Conservation (phyloP, 2,113 vertebrate genomes). For the Festucalex cinctus region DNA sequence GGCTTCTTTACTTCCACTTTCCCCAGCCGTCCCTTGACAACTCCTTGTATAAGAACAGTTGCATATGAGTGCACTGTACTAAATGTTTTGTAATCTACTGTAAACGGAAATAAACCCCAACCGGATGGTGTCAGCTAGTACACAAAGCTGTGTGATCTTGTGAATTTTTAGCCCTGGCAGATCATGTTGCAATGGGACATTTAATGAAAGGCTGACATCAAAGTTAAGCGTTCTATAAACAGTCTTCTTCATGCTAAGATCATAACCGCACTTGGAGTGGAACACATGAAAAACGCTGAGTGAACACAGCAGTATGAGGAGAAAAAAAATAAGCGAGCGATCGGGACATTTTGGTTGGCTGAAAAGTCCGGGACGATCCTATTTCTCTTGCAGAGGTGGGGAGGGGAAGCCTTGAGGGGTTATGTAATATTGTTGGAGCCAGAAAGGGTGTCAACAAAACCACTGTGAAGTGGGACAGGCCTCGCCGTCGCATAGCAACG, state of each 20-base stretch:
- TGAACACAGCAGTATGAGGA: constrained; percentile 14
- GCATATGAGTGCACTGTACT: background rate
- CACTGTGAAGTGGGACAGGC: constrained; percentile 62
- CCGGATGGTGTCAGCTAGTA: background rate
- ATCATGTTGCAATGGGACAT: constrained; percentile 19
- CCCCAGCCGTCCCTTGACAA: background rate
- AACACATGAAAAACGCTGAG: constrained; percentile 6
- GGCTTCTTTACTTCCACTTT: background rate
- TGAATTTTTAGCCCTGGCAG: background rate
- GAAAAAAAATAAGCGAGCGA: constrained; percentile 30
- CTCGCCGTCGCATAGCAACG: constrained; percentile 74
- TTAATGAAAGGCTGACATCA: constrained; percentile 13
- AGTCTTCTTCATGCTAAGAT: constrained; percentile 4
- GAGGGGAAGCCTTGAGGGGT: constrained; percentile 57
- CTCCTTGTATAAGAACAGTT: background rate
- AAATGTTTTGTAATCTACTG: background rate
- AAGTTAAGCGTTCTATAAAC: constrained; percentile 24
- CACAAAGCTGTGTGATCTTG: background rate
- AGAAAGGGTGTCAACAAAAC: constrained; percentile 71
- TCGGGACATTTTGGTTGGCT: constrained; percentile 44
- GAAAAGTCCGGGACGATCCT: constrained; percentile 27
- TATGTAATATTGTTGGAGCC: constrained; percentile 68
- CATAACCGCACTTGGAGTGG: background rate
- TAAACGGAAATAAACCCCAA: background rate
- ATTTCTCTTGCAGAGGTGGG: constrained; percentile 51